These are phyloP conservation scores for Tipula vernalis DNA, from an alignment of 2,888 invertebrate species.

Conservation along the genomic window DNA sequence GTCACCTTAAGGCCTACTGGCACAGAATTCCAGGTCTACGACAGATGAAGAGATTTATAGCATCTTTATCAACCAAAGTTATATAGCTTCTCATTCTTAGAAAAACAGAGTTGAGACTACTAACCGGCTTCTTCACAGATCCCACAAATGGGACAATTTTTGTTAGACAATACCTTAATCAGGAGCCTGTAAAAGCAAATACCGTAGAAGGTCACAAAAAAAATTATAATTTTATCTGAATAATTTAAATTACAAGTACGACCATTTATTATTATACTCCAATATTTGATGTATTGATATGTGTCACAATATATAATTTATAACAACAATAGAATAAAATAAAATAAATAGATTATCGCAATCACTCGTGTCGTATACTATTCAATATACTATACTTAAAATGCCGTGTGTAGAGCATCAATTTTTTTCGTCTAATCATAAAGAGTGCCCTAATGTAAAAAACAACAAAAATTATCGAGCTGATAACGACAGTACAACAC, in stretches of 20 bases:
- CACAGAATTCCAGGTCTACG: too few species aligned
- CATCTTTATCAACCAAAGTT: too few species aligned
- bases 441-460: neutral
- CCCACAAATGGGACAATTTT: too few species aligned
- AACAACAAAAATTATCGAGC: neutral
- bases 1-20: too few species aligned
- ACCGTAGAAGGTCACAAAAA: too few species aligned
- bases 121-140: too few species aligned
- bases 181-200: too few species aligned
- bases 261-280: neutral
- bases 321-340: neutral
- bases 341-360: neutral
- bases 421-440: neutral
- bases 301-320: neutral
- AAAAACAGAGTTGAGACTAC: too few species aligned
- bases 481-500: neutral
- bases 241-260: neutral
- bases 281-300: neutral
- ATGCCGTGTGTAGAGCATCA: neutral
- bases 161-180: too few species aligned
- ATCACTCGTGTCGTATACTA: neutral
- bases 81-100: too few species aligned
- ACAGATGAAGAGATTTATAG: too few species aligned
- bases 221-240: neutral
- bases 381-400: neutral